Evolutionary conservation across 2,797 vertebrate genomes (phyloP).

Genomic region (Otus scops): DNA sequence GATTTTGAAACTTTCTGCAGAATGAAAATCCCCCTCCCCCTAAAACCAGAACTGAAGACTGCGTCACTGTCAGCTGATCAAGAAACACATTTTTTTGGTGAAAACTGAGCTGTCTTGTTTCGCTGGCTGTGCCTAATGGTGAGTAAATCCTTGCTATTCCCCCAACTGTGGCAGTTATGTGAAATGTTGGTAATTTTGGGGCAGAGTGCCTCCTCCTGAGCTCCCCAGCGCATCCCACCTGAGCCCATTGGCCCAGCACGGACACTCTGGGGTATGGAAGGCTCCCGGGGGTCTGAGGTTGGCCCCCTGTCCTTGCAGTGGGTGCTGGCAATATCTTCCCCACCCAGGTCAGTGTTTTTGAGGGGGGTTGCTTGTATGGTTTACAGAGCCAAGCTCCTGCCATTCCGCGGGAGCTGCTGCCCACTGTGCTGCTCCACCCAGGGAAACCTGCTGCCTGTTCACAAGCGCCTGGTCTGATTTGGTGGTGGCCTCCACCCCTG

Average conservation of each 20-base stretch:
- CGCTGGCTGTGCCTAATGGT: accelerated
- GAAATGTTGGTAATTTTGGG: neutral
- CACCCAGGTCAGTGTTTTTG: neutral
- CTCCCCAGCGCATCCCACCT: accelerated
- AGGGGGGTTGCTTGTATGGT: neutral
- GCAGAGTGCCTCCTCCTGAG: neutral
- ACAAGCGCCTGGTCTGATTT: accelerated
- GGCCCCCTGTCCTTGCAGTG: neutral
- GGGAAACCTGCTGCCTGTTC: neutral
- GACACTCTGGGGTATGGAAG: neutral
- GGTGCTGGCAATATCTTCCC: neutral
- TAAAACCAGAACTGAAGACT: too few relatives aligned
- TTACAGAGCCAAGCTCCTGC: neutral
- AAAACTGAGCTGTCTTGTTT: neutral
- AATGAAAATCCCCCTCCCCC: neutral
- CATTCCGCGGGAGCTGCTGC: neutral
- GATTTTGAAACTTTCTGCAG: neutral
- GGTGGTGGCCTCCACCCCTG: neutral
- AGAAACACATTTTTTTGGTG: accelerated
- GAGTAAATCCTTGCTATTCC: neutral
- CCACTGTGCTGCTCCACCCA: neutral
- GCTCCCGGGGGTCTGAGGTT: accelerated
- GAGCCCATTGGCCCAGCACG: accelerated
- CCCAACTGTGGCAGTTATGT: neutral
- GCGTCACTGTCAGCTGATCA: neutral